Evolutionary conservation across 2,797 vertebrate species (phyloP), one percentile per base, ranked within the genome.

Genomic region (Bucorvus abyssinicus): DNA sequence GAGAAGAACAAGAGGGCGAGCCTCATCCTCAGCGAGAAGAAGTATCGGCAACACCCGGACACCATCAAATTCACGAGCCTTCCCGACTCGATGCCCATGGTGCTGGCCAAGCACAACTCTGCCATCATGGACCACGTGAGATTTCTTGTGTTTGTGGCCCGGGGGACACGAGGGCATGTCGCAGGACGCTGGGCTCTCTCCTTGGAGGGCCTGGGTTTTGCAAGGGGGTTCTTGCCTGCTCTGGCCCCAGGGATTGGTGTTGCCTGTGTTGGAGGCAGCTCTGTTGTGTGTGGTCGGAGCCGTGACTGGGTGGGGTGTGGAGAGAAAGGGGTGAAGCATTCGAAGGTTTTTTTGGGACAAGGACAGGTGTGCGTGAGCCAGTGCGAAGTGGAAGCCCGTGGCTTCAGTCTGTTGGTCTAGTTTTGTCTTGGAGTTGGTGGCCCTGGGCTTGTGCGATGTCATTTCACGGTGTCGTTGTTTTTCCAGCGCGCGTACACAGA

Each of bases 71-170:
- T 98, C 94, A 99, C 97, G 8, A 97, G 97, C 60, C 96, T 98
- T 81, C 98, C 98, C 86, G 97, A 98, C 67, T 98, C 98, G 2
- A 97, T 99, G 95, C 97, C 98, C 34, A 97, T 99, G 98, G 96
- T 98, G 45, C 94, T 99, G 89, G 99, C 99, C 36, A 99, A 99
- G 97, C 82, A 98, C 49, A 99, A 99, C 83, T 98, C 99, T 49
- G 90, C 98, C 3, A 98, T 97, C 29, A 99, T 99, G 96, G 98
- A 99, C 87, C 98, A 98, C 92, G 99, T 99, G 56, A 97, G 97
- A 21, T 64, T 64, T 59, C 27, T 20, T 5, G 0, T 40, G 6
- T 81, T 36, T 87, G 8, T 14, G 15, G 3, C 2, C 1, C 10
- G 24, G 8, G 23, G 29, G 27, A 9, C 52, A 34, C 0, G 3